Evolutionary conservation across 2,888 invertebrate species (phyloP).

Genomic region (Campoplex capitator): DNA sequence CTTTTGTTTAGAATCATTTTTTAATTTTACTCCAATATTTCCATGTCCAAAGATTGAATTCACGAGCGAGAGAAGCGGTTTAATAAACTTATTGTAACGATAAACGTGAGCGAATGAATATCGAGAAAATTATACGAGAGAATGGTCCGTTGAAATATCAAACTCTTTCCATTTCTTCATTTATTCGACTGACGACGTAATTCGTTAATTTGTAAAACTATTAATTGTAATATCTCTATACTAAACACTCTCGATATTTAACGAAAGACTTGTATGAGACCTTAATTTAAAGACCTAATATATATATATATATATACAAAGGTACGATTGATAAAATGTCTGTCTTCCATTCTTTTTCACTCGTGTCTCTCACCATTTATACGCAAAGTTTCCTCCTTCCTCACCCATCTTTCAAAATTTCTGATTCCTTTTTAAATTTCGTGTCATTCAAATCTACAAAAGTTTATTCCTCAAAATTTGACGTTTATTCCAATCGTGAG

Average conservation of each 20-base stretch:
- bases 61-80: background rate
- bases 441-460: background rate
- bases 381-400: background rate
- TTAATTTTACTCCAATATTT: slow-evolving; percentile 2
- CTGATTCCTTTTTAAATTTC: too few species aligned
- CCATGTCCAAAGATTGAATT: slow-evolving; percentile 12
- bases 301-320: slow-evolving; percentile 20
- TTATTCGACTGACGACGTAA: background rate
- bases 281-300: slow-evolving; percentile 54
- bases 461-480: background rate
- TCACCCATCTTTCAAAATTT: background rate
- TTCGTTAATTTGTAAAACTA: slow-evolving; percentile 15
- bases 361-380: background rate
- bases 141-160: background rate
- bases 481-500: background rate
- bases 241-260: slow-evolving; percentile 1
- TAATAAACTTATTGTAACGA: background rate
- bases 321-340: slow-evolving; percentile 37
- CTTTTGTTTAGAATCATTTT: background rate
- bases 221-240: background rate
- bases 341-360: slow-evolving; percentile 14
- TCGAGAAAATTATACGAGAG: background rate
- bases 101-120: slow-evolving; percentile 6
- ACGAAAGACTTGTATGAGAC: slow-evolving; percentile 53
- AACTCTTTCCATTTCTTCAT: background rate